Evolutionary conservation across 2,113 vertebrate species (phyloP), one percentile per base, ranked within the genome.

Genomic region (Holacanthus passer): DNA sequence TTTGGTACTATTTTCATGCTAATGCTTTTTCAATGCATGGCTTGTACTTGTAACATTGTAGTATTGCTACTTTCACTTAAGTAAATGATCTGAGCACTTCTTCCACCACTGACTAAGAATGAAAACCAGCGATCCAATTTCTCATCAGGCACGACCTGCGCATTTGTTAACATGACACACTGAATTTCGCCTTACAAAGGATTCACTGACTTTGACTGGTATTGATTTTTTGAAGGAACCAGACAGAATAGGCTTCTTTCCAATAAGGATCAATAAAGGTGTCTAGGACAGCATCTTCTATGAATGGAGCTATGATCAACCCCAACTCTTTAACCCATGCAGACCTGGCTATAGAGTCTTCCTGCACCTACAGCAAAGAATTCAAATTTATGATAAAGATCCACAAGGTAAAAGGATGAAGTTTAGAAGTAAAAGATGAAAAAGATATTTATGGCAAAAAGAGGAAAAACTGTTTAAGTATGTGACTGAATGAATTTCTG

Each of bases 221-320:
- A 89, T 88, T 82, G 87, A 90, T 91, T 88, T 86, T 80, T 63
- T 59, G 7, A 17, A 70, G 37, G 56, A 24, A 82, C 81, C 84
- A 88, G 87, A 89, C 82, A 77, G 73, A 80, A 79, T 13, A 77
- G 68, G 13, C 58, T 53, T 56, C 16, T 71, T 69, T 86, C 75
- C 73, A 82, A 74, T 66, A 27, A 66, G 60, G 64, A 92, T 90
- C 89, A 85, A 93, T 92, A 86, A 14, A 35, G 39, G 50, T 77
- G 85, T 86, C 89, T 81, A 22, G 75, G 39, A 35, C 39, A 68
- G 73, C 50, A 55, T 73, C 48, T 50, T 77, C 75, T 62, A 29
- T 78, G 48, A 77, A 58, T 48, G 63, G 56, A 79, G 63, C 62
- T 39, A 43, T 55, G 63, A 55, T 67, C 37, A 39, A 60, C 8